Conservation (phyloP, 1,140 invertebrate genomes). For the Sinonovacula constricta region DNA sequence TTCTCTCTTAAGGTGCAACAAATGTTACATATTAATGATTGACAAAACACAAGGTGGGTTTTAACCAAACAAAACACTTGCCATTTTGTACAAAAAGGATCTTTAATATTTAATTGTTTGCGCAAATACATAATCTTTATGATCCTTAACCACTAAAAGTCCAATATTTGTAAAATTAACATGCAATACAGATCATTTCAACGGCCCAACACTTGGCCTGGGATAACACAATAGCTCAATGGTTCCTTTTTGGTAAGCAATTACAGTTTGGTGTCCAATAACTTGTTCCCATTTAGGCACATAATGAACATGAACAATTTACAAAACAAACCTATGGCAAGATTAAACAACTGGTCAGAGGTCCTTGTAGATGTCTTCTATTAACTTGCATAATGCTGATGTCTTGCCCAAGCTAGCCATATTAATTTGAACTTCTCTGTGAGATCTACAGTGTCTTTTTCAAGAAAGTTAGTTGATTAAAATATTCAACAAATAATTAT, state of each 20-base stretch:
- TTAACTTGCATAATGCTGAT: not conserved
- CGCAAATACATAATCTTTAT: not conserved
- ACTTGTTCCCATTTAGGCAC: not conserved
- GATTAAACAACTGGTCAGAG: too few relatives aligned
- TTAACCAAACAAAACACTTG: not conserved
- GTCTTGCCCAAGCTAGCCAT: not conserved
- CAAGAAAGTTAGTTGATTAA: too few relatives aligned
- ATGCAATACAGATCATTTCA: not conserved
- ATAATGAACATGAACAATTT: not conserved
- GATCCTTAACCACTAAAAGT: not conserved
- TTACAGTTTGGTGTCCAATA: not conserved
- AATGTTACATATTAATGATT: not conserved
- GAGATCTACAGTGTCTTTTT: not conserved
- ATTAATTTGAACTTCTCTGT: not conserved
- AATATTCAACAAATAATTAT: too few relatives aligned
- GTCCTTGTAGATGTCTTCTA: not conserved
- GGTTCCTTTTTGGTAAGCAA: not conserved
- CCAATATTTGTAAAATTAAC: not conserved
- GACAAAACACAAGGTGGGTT: not conserved
- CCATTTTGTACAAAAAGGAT: not conserved
- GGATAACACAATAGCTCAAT: not conserved
- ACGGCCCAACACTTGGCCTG: not conserved
- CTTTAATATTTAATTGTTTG: not conserved
- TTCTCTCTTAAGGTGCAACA: not conserved
- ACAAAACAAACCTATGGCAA: too few relatives aligned